Evolutionary conservation across 2,113 vertebrate species (phyloP), one percentile per base, ranked within the genome.

Genomic region (Podocnemis expansa): DNA sequence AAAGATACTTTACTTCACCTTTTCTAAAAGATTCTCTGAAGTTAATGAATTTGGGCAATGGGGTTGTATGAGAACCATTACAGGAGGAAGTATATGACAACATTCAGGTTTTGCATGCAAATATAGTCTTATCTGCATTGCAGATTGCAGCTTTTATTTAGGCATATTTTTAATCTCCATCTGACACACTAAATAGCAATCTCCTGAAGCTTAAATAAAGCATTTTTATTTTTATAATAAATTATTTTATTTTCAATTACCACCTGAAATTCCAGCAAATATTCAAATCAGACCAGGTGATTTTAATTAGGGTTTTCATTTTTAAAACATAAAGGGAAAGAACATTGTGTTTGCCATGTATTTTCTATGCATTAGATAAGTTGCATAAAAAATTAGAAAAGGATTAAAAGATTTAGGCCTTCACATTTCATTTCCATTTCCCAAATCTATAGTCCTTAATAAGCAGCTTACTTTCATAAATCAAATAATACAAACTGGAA

Each of bases 61-160:
- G 96, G 84, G 75, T 43, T 34, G 6, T 87, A 87, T n/a, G 31
- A 84, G 78, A 89, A 79, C 67, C 88, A 43, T 55, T 85, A 54
- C 43, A 45, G 85, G 38, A 47, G 78, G 12, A 49, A 38, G 79
- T 19, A 92, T 51, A 87, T 27, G 83, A 16, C 76, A 91, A 52
- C 41, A 60, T 13, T 89, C 92, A 54, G 73, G 63, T 80, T 38
- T 54, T 88, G 95, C 91, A 80, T 93, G 90, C 76, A 96, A 93
- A 96, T 84, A 12, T 1, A 75, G 41, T 25, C 54, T 21, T 56
- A 86, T 95, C 89, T 94, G 93, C 92, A 94, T n/a, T 85, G 89
- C 92, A 94, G 89, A 93, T 85, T 92, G 82, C 95, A n/a, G n/a
- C n/a, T n/a, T n/a, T n/a, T 87, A 31, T 22, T 91, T 78, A 92